Conservation (phyloP, 1,140 invertebrate species). For the Phthorimaea operculella region DNA sequence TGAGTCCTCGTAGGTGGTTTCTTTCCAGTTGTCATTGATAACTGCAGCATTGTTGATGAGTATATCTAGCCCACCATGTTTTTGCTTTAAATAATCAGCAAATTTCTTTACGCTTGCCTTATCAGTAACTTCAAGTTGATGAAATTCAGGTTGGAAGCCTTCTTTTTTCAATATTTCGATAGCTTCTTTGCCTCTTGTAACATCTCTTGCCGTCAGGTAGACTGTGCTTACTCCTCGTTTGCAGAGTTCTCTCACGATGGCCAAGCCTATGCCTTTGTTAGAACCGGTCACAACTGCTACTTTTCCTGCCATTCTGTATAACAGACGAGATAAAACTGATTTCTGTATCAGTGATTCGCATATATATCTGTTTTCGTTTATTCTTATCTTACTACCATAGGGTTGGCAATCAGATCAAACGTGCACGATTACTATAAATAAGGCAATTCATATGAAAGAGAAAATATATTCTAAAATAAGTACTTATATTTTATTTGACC, state of each 20-base stretch:
- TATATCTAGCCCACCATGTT: slow-evolving; percentile 80
- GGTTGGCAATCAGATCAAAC: no score
- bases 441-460: no score
- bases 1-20: slow-evolving; percentile 72
- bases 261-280: slow-evolving; percentile 82
- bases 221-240: slow-evolving; percentile 70
- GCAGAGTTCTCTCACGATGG: slow-evolving; percentile 73
- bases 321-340: no score
- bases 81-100: slow-evolving; percentile 69
- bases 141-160: slow-evolving; percentile 69
- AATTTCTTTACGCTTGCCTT: slow-evolving; percentile 70
- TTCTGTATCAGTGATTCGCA: no score
- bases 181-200: slow-evolving; percentile 66
- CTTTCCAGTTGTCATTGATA: slow-evolving; percentile 68
- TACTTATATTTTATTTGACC: no score
- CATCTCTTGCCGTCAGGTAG: slow-evolving; percentile 72
- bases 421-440: no score
- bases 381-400: no score
- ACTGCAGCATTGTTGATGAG: slow-evolving; percentile 88
- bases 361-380: no score
- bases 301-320: slow-evolving; percentile 39
- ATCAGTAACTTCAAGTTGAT: slow-evolving; percentile 76
- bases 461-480: no score
- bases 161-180: slow-evolving; percentile 64
- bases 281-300: slow-evolving; percentile 73